These are phyloP conservation scores for Gadus macrocephalus DNA, from an alignment of 2,113 vertebrate genomes.

Conservation along the genomic window DNA sequence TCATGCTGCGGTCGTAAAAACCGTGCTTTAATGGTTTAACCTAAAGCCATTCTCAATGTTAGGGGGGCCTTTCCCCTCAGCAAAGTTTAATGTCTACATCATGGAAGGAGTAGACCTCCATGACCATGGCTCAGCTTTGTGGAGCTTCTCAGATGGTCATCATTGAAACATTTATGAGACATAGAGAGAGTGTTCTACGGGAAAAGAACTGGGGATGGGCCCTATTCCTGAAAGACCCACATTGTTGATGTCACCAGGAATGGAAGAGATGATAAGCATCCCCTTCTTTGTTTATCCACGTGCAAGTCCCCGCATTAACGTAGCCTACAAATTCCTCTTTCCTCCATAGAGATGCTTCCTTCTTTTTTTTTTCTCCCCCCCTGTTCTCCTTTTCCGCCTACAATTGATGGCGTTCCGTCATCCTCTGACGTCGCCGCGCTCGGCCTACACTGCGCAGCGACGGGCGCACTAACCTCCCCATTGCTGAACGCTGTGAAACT, in stretches of 20 bases:
- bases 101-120: conserved; percentile 12
- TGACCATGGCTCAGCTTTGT: neutral
- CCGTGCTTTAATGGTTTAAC: too few relatives aligned
- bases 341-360: conserved; percentile 35
- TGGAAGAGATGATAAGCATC: conserved; percentile 16
- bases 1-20: neutral
- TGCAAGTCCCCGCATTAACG: conserved; percentile 23
- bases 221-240: neutral
- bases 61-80: neutral
- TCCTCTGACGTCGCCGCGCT: conserved; percentile 35
- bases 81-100: conserved; percentile 9
- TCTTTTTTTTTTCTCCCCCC: neutral
- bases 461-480: conserved; percentile 32
- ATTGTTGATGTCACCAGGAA: conserved; percentile 23
- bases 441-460: conserved; percentile 37
- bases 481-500: conserved; percentile 40
- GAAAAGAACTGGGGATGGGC: conserved; percentile 2
- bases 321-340: conserved; percentile 17
- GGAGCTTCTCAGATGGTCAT: neutral
- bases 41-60: neutral
- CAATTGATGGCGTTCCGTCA: conserved; percentile 44
- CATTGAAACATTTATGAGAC: conserved; percentile 2
- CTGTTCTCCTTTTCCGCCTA: conserved; percentile 28
- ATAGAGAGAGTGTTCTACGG: neutral
- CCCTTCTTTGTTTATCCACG: conserved; percentile 8